A percentile compares a stretch with the other conserved stretches of the same genome.
These are phyloP conservation scores for Hemiprocne comata DNA, from an alignment of 2,113 vertebrate species.

Conservation along the genomic window DNA sequence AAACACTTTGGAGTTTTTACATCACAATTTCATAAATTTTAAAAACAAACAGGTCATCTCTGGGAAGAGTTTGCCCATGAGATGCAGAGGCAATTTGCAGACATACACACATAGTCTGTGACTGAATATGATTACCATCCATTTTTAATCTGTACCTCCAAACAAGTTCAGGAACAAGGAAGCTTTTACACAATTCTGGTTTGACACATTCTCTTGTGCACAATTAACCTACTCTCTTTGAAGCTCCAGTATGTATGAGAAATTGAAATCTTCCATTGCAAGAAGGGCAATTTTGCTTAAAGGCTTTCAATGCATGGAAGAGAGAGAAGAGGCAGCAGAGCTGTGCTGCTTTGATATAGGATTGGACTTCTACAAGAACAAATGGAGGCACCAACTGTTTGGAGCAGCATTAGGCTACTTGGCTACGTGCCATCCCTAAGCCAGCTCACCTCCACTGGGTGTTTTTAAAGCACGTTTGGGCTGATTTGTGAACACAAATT, in stretches of 20 bases:
- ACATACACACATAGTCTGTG: background rate
- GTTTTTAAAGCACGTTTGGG: background rate
- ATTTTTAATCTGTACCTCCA: background rate
- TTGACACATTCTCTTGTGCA: background rate
- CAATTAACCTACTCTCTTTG: background rate
- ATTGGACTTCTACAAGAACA: background rate
- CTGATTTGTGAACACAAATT: background rate
- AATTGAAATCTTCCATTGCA: background rate
- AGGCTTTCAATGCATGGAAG: too few relatives aligned
- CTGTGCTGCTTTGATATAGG: too few relatives aligned
- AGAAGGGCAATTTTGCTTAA: background rate
- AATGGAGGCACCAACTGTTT: background rate
- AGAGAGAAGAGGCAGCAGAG: background rate
- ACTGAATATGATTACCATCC: background rate
- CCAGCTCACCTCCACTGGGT: background rate
- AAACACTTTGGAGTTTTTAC: background rate
- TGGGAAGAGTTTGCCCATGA: background rate
- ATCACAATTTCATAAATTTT: background rate
- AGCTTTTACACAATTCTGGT: background rate
- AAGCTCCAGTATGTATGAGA: background rate
- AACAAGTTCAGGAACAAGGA: background rate
- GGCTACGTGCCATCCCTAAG: background rate
- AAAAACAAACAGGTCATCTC: background rate
- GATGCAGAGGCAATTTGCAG: background rate
- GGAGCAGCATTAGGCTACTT: background rate